Percentiles rank a stretch among this genome's conserved stretches.
These are phyloP conservation scores for Cabera pusaria DNA, from an alignment of 2,888 invertebrate species.

Conservation along the genomic window DNA sequence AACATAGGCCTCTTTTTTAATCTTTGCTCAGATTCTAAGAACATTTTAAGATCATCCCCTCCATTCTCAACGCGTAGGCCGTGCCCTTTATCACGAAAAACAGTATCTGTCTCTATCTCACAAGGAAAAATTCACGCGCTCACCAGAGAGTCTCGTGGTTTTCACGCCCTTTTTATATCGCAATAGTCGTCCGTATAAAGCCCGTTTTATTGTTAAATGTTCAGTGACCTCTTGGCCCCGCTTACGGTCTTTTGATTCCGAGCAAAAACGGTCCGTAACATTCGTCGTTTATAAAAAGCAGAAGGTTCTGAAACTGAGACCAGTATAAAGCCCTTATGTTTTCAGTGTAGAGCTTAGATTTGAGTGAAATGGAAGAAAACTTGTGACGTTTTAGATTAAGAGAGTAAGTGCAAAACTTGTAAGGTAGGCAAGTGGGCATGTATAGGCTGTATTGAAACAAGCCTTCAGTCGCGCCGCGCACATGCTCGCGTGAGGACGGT, in stretches of 20 bases:
- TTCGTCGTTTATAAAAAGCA: constrained; percentile 9
- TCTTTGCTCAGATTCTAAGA: constrained; percentile 56
- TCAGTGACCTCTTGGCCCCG: constrained; percentile 25
- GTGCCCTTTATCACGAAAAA: constrained; percentile 76
- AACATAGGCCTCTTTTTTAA: constrained; percentile 35
- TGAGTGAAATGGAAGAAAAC: neutral
- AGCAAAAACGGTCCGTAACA: constrained; percentile 31
- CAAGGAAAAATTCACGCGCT: constrained; percentile 72
- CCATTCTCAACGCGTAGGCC: constrained; percentile 69
- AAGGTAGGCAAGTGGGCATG: constrained; percentile 71
- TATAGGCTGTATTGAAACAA: constrained; percentile 63
- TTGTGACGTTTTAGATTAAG: constrained; percentile 35
- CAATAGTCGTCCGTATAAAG: constrained; percentile 39
- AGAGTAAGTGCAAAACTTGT: constrained; percentile 61
- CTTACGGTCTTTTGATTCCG: constrained; percentile 39
- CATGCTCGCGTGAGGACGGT: constrained; percentile 62
- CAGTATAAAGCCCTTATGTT: too few relatives aligned
- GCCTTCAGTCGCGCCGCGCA: constrained; percentile 75
- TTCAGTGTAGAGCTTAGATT: constrained; percentile 3
- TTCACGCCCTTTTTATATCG: constrained; percentile 39
- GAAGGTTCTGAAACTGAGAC: constrained; percentile 1
- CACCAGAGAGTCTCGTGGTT: constrained; percentile 57
- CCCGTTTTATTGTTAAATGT: constrained; percentile 16
- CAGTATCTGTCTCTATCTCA: constrained; percentile 71
- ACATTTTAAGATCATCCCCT: constrained; percentile 78